These are phyloP conservation scores for Drosophila borborema DNA, from an alignment of 2,888 invertebrate species.

Conservation along the genomic window DNA sequence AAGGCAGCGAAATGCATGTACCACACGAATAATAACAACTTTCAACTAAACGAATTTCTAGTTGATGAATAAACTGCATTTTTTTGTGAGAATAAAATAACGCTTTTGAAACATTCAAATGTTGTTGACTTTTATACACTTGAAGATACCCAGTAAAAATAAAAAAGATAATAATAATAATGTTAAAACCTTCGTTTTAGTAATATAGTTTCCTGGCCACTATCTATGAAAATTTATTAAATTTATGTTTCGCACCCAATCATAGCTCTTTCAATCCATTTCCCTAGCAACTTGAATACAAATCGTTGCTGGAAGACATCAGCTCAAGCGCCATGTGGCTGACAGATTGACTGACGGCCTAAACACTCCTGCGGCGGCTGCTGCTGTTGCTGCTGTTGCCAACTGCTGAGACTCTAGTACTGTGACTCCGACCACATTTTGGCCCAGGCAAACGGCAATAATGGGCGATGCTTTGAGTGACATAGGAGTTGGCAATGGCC, in stretches of 20 bases:
- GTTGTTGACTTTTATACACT: background rate
- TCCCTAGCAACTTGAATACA: background rate
- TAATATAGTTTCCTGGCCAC: no score
- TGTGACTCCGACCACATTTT: conserved; percentile 6
- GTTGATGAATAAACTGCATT: conserved; percentile 22
- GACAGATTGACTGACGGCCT: conserved; percentile 63
- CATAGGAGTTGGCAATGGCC: conserved; percentile 55
- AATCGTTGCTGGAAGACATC: conserved; percentile 9
- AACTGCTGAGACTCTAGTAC: conserved; percentile 15
- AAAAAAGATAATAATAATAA: background rate
- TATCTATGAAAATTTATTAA: background rate
- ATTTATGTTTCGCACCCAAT: background rate
- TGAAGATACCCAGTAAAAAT: background rate
- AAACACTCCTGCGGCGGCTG: conserved; percentile 34
- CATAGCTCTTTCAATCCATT: background rate
- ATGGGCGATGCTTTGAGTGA: conserved; percentile 31
- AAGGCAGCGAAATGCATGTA: conserved; percentile 9
- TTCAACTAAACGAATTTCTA: conserved; percentile 32
- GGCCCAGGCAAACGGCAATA: conserved; percentile 12
- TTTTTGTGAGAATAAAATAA: conserved; percentile 16
- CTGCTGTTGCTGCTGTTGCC: conserved; percentile 13
- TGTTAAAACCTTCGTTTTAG: no score
- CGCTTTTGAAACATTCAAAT: background rate
- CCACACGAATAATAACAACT: conserved; percentile 42
- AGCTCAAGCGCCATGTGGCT: conserved; percentile 37